A percentile compares a stretch with the other conserved stretches of the same genome.
Conservation (phyloP, 1,140 invertebrate genomes). For the Gonatopus flavifemur region DNA sequence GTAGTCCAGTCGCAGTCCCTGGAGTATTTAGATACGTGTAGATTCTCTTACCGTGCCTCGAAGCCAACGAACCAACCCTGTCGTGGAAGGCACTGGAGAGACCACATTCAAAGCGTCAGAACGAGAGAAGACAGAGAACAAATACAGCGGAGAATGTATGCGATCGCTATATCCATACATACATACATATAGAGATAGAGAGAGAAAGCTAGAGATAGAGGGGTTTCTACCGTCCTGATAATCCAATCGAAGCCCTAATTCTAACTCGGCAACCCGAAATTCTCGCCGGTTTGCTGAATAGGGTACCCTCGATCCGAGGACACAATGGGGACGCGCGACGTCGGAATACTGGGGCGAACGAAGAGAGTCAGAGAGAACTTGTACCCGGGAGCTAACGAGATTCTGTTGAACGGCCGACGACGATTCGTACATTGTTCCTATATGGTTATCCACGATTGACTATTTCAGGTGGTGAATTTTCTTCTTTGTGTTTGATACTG, state of each 20-base stretch:
- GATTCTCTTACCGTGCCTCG: slow-evolving; percentile 20
- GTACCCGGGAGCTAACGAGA: slow-evolving; percentile 41
- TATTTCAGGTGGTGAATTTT: too few relatives aligned
- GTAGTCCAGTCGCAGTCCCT: slow-evolving; percentile 11
- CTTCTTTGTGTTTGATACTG: too few relatives aligned
- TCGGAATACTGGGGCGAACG: slow-evolving; percentile 38
- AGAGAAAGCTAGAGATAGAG: slow-evolving; percentile 12
- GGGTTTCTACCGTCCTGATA: slow-evolving; percentile 44
- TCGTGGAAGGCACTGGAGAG: slow-evolving; percentile 43
- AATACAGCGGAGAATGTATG: too few relatives aligned
- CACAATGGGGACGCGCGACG: slow-evolving; percentile 47
- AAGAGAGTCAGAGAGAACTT: too few relatives aligned
- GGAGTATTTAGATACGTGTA: slow-evolving; percentile 27
- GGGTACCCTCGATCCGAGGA: slow-evolving; percentile 42
- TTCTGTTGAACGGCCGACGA: slow-evolving; percentile 37
- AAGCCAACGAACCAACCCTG: slow-evolving; percentile 39
- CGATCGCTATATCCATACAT: too few relatives aligned
- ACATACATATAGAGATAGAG: neutral
- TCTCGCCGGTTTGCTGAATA: slow-evolving; percentile 57
- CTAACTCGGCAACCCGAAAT: slow-evolving; percentile 55
- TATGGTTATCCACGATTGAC: too few relatives aligned
- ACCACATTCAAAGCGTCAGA: slow-evolving; percentile 15
- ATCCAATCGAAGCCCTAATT: slow-evolving; percentile 60
- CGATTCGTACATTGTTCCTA: slow-evolving; percentile 25
- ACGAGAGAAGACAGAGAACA: slow-evolving; percentile 20